Evolutionary conservation across 2,113 vertebrate species (phyloP).

Genomic region (Pimephales promelas): DNA sequence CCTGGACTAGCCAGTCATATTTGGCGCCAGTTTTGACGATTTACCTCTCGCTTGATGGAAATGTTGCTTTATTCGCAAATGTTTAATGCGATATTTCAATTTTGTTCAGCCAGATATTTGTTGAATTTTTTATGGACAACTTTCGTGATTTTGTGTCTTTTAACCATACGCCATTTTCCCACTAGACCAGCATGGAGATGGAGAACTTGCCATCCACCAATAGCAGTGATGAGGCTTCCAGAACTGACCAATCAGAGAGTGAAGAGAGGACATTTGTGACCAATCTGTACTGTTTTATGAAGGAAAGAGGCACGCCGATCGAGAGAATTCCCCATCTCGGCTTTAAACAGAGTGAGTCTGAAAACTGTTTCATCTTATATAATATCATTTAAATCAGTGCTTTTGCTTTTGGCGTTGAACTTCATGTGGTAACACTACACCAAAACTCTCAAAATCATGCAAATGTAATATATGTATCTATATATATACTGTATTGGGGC

Average conservation of each 20-base stretch:
- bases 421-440: background rate
- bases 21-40: too few relatives aligned
- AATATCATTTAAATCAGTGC: background rate
- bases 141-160: background rate
- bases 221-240: slow-evolving; percentile 59
- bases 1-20: too few relatives aligned
- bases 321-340: slow-evolving; percentile 95
- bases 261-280: slow-evolving; percentile 87
- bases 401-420: background rate
- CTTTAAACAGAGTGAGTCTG: slow-evolving; percentile 92
- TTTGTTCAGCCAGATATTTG: background rate
- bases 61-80: too few relatives aligned
- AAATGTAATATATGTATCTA: background rate
- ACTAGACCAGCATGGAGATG: slow-evolving; percentile 62
- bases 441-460: background rate
- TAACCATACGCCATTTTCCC: background rate
- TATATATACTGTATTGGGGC: too few relatives aligned
- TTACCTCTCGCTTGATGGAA: too few relatives aligned
- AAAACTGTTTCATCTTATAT: too few relatives aligned
- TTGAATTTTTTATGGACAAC: background rate
- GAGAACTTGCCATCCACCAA: slow-evolving; percentile 65
- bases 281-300: slow-evolving; percentile 91
- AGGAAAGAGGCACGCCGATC: slow-evolving; percentile 87
- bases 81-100: too few relatives aligned
- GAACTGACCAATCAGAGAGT: slow-evolving; percentile 54